phyloP scores from a whole-genome alignment of 2,888 invertebrate species.

The Prosapia bicincta region DNA sequence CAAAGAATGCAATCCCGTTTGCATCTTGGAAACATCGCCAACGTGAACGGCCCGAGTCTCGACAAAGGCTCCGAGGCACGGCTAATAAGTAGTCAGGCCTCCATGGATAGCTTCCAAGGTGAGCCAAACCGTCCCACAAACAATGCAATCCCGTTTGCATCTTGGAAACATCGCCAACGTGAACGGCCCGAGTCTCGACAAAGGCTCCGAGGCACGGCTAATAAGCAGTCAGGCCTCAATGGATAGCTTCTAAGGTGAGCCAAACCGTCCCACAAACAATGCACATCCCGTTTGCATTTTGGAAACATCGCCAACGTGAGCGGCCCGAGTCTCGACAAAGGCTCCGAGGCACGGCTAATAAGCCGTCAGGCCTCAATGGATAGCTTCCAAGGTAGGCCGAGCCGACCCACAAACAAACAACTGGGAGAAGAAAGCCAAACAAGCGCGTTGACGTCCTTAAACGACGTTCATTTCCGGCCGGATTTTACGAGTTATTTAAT shows the following conservation, averaged over 20 bases:
- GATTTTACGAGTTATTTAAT: no score
- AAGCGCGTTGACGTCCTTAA: no score
- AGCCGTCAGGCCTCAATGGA: no score
- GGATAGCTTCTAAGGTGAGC: neutral
- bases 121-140: neutral
- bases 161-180: neutral
- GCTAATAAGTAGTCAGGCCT: neutral
- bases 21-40: neutral
- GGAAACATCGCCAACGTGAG: no score
- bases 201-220: neutral
- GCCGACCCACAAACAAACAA: no score
- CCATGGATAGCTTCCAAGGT: neutral
- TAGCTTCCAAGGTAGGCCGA: no score
- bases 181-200: neutral
- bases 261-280: no score
- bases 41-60: neutral
- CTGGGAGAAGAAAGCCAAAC: no score
- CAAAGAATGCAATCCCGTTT: neutral
- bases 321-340: no score
- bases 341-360: no score
- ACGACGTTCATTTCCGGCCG: no score
- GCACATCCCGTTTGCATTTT: no score
- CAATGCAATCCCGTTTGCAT: neutral
- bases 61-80: neutral
- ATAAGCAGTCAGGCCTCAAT: neutral